A percentile compares a stretch with the other conserved stretches of the same genome.
phyloP scores from a whole-genome alignment of 1,140 invertebrate species.

The Rhynchophorus ferrugineus region DNA sequence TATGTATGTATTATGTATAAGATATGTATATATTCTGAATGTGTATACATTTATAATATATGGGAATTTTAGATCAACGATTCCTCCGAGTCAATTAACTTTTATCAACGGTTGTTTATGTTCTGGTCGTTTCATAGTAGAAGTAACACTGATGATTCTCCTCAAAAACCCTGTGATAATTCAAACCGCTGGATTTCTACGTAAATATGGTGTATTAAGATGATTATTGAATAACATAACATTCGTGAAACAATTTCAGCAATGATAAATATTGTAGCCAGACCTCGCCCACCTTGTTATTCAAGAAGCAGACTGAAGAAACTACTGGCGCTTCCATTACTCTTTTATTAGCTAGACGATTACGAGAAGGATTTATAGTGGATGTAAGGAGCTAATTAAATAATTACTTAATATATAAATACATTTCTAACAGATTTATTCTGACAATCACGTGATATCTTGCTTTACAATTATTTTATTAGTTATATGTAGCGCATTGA shows the following conservation, averaged over 20 bases:
- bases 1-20: no score
- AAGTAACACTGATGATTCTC: conserved; percentile 18
- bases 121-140: conserved; percentile 65
- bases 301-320: conserved; percentile 61
- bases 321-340: conserved; percentile 57
- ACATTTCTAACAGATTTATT: no score
- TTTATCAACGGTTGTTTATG: conserved; percentile 66
- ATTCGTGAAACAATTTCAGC: conserved; percentile 34
- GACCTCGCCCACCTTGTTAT: conserved; percentile 48
- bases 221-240: conserved; percentile 5
- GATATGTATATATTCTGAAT: no score
- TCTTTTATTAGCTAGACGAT: conserved; percentile 64
- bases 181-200: conserved; percentile 41
- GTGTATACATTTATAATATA: no score
- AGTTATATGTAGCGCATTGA: no score
- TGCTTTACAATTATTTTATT: no score
- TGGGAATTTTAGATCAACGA: conserved; percentile 41
- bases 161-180: conserved; percentile 31
- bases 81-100: conserved; percentile 51
- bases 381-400: conserved; percentile 45
- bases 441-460: no score
- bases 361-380: conserved; percentile 74
- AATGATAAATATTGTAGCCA: conserved; percentile 53
- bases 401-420: conserved; percentile 8
- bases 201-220: conserved; percentile 28